Evolutionary conservation across 2,113 vertebrate genomes (phyloP), one percentile per base, ranked within the genome.

Genomic region (Labeo catla): DNA sequence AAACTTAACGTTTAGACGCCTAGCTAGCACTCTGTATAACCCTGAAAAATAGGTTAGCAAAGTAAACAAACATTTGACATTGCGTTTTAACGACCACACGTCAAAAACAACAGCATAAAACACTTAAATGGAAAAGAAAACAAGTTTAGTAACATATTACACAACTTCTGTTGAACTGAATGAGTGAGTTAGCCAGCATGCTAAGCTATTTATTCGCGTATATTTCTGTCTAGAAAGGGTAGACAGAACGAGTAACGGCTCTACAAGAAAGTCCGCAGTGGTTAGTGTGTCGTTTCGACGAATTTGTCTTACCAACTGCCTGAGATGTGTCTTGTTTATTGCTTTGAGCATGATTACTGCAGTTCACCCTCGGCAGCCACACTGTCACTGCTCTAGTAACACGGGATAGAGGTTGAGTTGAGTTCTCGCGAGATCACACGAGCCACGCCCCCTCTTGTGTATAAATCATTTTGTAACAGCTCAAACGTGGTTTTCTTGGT

Each of bases 271-370:
- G 10, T 50, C 15, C 34, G 23, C 47, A 13, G 0, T 21, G 23
- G 28, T 70, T 15, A 50, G 50, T 15, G 12, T 21, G 1, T 70
- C 28, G 47, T 70, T 83, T 52, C 57, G 39, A 52, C 15, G 39
- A 39, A 23, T 6, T 8, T 6, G 0, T 85, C 94, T 93, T 91
- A 95, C 95, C 94, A 95, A 36, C 1, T 92, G 93, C 86, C 87
- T 93, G 43, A 95, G 61, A 28, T 86, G 90, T 0, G 90, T 86
- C 90, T 84, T 94, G 82, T 86, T 94, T 0, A 94, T 39, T 0
- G 91, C 89, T 87, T 92, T 92, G 61, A 94, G 92, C 95, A 95
- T 88, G 2, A 52, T 72, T 78, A 21, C 43, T 68, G 47, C 49
- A 61, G 65, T 34, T 43, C 23, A 68, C 80, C 11, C 23, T 50